Conservation (phyloP, 2,113 vertebrate genomes). For the Spermophilus dauricus region DNA sequence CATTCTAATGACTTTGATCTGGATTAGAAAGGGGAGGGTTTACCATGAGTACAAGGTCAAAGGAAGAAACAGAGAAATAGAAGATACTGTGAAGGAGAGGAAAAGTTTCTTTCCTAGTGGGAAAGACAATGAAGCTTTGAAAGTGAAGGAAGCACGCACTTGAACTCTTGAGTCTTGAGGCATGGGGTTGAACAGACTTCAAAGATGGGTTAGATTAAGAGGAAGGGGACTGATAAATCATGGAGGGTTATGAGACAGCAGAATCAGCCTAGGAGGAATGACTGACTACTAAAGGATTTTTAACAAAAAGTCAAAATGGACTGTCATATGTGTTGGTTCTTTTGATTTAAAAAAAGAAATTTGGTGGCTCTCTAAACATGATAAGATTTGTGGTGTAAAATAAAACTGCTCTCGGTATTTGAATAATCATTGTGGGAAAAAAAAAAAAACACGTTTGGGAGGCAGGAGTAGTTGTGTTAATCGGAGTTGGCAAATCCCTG, state of each 20-base stretch:
- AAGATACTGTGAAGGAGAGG: background rate
- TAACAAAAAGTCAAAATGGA: background rate
- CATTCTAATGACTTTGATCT: background rate
- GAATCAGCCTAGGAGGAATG: background rate
- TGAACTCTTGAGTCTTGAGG: background rate
- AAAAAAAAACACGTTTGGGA: background rate
- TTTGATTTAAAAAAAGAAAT: conserved; percentile 19
- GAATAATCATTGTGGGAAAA: background rate
- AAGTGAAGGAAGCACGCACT: background rate
- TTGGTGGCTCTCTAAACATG: background rate
- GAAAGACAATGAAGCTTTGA: background rate
- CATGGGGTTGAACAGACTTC: background rate
- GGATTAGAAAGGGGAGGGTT: background rate
- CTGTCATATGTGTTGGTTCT: background rate
- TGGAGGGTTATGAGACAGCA: background rate
- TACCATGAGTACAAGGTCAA: background rate
- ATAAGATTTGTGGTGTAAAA: background rate
- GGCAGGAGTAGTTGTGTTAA: background rate
- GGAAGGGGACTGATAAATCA: background rate
- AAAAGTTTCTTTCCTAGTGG: background rate
- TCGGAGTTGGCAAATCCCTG: background rate
- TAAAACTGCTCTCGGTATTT: background rate
- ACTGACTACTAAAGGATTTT: background rate
- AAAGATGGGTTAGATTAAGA: background rate
- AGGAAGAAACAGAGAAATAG: background rate